Base-by-base conservation (phyloP, 2,113 vertebrate species). In the Shinisaurus crocodilurus region DNA sequence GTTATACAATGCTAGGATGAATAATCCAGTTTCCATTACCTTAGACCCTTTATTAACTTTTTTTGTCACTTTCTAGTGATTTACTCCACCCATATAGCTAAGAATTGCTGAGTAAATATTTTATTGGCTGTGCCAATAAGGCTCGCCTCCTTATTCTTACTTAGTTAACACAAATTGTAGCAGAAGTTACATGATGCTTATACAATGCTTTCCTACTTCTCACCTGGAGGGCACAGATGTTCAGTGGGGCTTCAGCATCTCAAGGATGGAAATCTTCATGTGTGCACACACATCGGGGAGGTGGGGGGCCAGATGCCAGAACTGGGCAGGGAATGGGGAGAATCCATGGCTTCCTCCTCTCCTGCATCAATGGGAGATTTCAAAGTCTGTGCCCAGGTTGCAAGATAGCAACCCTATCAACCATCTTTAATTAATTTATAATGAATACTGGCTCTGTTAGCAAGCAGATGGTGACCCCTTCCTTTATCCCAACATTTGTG, bases 21-120 rank as follows among this genome's bases (percentile, higher is more conserved):
- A 85, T 67, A 67, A 50, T 85, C 57, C 60, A 23, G 45, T 90
- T 69, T 90, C 79, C 48, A 79, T 79, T 90, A 67, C 29, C 34
- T 75, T 63, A 48, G 43, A 63, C 20, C 40, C 2, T 34, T 76
- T 32, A 6, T 72, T 70, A 9, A 34, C 25, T 82, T 34, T 74
- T 50, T 57, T 45, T 57, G 65, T 27, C 40, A 76, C 15, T 89
- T 89, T 83, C 32, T 37, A 81, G 48, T 72, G 25, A 82, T 89
- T 75, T 83, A 60, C 40, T 63, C 20, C 57, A 69, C 70, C 40
- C 32, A 85, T 32, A 54, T 67, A 76, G 70, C 40, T 54, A 76
- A 10, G 57, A 50, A 89, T 50, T 54, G 63, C n/a, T 82, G 45
- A 69, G 29, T 67, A 69, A 54, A 85, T 69, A 67, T 69, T 85